phyloP scores from a whole-genome alignment of 2,888 invertebrate genomes.

The Agonopterix arenella region DNA sequence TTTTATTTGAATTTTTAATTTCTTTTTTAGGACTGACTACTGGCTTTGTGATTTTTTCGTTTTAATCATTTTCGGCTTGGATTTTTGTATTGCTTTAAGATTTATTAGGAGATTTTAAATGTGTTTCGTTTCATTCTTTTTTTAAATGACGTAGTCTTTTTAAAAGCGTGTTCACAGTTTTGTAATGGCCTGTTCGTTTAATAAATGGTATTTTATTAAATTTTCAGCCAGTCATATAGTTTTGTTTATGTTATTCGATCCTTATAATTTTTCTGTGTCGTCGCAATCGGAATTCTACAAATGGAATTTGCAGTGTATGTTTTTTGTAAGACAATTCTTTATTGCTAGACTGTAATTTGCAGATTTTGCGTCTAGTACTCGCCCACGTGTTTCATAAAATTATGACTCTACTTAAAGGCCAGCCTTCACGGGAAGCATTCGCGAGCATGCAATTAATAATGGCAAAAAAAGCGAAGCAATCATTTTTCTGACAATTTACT shows the following conservation, averaged over 20 bases:
- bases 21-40: conserved; percentile 66
- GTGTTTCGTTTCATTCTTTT: conserved; percentile 24
- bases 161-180: conserved; percentile 24
- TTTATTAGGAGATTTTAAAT: conserved; percentile 63
- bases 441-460: no score
- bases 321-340: conserved; percentile 46
- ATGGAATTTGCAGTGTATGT: conserved; percentile 50
- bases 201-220: conserved; percentile 3
- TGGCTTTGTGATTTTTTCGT: conserved; percentile 51
- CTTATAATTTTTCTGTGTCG: conserved; percentile 12
- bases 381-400: conserved; percentile 22
- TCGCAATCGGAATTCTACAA: conserved; percentile 34
- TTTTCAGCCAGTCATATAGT: conserved; percentile 21
- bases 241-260: conserved; percentile 48
- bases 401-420: background rate
- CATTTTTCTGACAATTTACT: no score
- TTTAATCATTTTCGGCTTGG: conserved; percentile 46
- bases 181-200: conserved; percentile 13
- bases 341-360: conserved; percentile 34
- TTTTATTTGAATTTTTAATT: conserved; percentile 74
- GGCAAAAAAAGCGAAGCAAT: no score
- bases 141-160: conserved; percentile 25
- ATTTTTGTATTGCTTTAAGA: conserved; percentile 51
- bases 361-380: conserved; percentile 44
- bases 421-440: background rate